Evolutionary conservation across 2,797 vertebrate genomes (phyloP), one percentile per base, ranked within the genome.

Genomic region (Sebastiscus tertius): DNA sequence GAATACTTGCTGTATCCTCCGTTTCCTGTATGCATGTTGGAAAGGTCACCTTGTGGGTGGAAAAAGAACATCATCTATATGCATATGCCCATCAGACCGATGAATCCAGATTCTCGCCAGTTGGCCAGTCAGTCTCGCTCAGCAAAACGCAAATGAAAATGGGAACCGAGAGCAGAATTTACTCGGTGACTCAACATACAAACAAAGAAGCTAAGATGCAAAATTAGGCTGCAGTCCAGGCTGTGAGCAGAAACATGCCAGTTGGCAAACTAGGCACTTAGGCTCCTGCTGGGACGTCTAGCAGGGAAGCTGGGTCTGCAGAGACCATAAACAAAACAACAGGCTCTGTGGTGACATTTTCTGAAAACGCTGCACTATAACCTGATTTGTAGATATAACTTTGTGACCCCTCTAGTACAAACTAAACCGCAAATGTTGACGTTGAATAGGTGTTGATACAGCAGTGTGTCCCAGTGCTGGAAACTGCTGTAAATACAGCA

Each of bases 221-320:
- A 85, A 87, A 89, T 89, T 91, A 85, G 89, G 88, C 84, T 80
- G 49, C 26, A 3, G 78, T 91, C 87, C 89, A 92, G 86, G 74
- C 79, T 77, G 73, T 75, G 79, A 85, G 81, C 76, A 73, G 79
- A 77, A 86, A 86, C 72, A 86, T 91, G 92, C 85, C 87, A 93
- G 90, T 90, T 93, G 92, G 89, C 88, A 91, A 83, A 84, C 29
- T 58, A 74, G 66, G 58, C 79, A 84, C 80, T 88, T 86, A 76
- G 74, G 58, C 62, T 86, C 86, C 80, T 89, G 87, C 89, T 89
- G 86, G 72, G 85, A 81, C 31, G 70, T 88, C 88, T 83, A 80
- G 75, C 88, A 65, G 66, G 73, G 79, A 80, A 58, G 77, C 80
- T 82, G 69, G 81, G 68, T 79, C 81, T 84, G 70, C 71, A 85